These are phyloP conservation scores for Probaryconus sp. DNA, from an alignment of 1,140 invertebrate species.

Conservation along the genomic window DNA sequence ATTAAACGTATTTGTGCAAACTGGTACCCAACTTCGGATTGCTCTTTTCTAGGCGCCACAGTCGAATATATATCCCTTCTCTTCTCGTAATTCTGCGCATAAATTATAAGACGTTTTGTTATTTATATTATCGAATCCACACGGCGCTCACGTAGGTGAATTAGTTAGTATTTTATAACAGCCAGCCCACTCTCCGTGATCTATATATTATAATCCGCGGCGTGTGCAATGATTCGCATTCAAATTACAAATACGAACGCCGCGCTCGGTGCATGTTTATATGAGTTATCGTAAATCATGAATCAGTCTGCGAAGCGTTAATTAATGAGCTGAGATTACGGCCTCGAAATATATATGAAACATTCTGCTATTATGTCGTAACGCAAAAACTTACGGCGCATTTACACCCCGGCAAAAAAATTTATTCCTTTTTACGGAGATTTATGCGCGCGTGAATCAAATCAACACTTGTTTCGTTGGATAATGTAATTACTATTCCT, in stretches of 20 bases:
- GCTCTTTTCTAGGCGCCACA: conserved; percentile 31
- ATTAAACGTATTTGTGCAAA: conserved; percentile 51
- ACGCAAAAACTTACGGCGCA: too few species aligned
- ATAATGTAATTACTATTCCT: too few species aligned
- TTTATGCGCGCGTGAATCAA: too few species aligned
- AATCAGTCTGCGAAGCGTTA: conserved; percentile 1
- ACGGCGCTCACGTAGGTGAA: not conserved
- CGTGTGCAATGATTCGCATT: conserved; percentile 21
- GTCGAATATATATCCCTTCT: too few species aligned
- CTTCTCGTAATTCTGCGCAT: conserved; percentile 13
- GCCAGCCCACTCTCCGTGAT: not conserved
- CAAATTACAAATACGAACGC: conserved; percentile 31
- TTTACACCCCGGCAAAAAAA: too few species aligned
- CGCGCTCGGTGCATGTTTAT: conserved; percentile 24
- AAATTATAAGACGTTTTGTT: conserved; percentile 6
- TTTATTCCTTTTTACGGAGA: too few species aligned
- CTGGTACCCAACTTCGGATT: conserved; percentile 36
- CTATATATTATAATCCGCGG: conserved; percentile 31
- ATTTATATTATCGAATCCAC: conserved; percentile 17
- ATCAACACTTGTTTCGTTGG: too few species aligned
- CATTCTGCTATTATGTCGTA: too few species aligned
- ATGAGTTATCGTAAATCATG: conserved; percentile 39
- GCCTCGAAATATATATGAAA: too few species aligned
- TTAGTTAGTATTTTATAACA: conserved; percentile 28
- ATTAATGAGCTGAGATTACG: conserved; percentile 23